These are phyloP conservation scores for Eira barbara DNA, from an alignment of 2,113 vertebrate genomes.

Conservation along the genomic window DNA sequence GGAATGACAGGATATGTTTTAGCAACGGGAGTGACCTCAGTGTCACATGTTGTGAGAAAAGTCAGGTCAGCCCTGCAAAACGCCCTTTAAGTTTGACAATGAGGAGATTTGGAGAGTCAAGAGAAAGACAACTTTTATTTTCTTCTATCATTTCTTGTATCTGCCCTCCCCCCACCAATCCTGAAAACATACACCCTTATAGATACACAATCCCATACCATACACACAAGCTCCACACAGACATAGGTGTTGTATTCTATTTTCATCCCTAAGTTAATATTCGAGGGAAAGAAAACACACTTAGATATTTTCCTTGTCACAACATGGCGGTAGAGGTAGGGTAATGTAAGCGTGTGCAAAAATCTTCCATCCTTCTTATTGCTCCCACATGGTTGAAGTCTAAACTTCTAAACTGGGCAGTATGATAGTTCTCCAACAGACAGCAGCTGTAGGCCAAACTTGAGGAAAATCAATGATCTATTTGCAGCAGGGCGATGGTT, in stretches of 20 bases:
- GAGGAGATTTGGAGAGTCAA: background rate
- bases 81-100: background rate
- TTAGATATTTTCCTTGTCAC: background rate
- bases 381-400: background rate
- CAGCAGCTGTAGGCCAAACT: background rate
- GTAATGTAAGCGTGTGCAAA: background rate
- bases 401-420: background rate
- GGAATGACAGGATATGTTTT: background rate
- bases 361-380: background rate
- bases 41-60: background rate
- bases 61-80: background rate
- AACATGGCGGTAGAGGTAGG: background rate
- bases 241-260: background rate
- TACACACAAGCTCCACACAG: background rate
- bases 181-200: background rate
- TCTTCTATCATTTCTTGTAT: background rate
- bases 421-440: background rate
- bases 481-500: background rate
- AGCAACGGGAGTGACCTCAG: background rate
- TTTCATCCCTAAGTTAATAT: constrained; percentile 1
- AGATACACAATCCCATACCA: background rate
- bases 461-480: constrained; percentile 47
- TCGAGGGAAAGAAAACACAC: background rate
- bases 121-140: background rate
- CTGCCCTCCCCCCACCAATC: background rate